Conservation (phyloP, 1,140 invertebrate genomes). For the Ostrea denselamellosa region DNA sequence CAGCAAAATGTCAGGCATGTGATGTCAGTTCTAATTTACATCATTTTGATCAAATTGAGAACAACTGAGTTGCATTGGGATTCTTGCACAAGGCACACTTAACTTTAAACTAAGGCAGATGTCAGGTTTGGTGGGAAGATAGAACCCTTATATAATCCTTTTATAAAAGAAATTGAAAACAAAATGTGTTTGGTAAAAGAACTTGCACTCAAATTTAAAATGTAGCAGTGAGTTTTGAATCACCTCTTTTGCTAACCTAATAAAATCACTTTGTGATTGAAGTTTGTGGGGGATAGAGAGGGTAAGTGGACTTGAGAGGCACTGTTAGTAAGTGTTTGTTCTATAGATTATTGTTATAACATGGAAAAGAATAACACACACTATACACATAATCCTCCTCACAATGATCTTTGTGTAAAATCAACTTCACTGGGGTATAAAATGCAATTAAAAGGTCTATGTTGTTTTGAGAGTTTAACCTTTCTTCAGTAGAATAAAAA, state of each 20-base stretch:
- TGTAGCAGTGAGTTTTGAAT: not conserved
- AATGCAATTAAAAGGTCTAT: constrained; percentile 31
- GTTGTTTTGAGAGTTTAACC: constrained; percentile 28
- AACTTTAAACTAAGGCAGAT: too few relatives aligned
- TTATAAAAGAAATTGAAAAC: too few relatives aligned
- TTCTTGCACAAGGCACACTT: too few relatives aligned
- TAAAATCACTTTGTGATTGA: not conserved
- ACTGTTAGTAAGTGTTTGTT: not conserved
- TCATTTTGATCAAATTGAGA: too few relatives aligned
- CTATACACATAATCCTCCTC: not conserved
- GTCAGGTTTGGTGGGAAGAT: too few relatives aligned
- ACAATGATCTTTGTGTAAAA: constrained; percentile 6
- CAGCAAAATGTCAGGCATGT: too few relatives aligned
- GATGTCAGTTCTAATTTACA: too few relatives aligned
- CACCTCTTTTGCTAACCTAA: not conserved
- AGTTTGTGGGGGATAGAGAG: not conserved
- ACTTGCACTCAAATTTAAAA: not conserved
- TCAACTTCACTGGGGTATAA: constrained; percentile 30
- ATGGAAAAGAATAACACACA: not conserved
- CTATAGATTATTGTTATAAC: not conserved
- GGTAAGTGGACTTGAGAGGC: not conserved
- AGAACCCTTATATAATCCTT: too few relatives aligned
- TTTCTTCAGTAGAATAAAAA: constrained; percentile 15
- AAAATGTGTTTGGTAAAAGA: too few relatives aligned
- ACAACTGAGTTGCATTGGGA: too few relatives aligned